Conservation (phyloP, 2,797 vertebrate species). For the Phrynocephalus forsythii region DNA sequence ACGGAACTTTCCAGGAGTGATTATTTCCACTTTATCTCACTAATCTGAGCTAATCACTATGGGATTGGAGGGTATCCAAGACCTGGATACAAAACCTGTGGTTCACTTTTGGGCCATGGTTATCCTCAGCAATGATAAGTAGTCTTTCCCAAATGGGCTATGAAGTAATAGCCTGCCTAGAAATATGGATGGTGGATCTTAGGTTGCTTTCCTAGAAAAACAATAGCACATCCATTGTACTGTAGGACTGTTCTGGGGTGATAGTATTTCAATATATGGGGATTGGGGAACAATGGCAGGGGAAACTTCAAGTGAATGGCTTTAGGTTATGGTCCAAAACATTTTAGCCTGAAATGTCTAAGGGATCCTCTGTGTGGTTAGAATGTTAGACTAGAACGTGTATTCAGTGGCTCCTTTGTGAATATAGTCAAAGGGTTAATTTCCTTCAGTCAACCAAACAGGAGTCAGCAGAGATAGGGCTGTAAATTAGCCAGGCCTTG, state of each 20-base stretch:
- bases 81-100: constrained; percentile 1
- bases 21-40: constrained; percentile 34
- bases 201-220: background rate
- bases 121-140: background rate
- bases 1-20: constrained; percentile 5
- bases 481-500: no score
- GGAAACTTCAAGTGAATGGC: background rate
- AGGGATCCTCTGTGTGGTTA: no score
- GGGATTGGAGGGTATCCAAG: background rate
- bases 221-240: no score
- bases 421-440: background rate
- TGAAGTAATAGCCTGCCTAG: background rate
- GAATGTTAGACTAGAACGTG: background rate
- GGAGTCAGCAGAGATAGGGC: no score
- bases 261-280: background rate
- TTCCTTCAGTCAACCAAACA: no score
- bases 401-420: background rate
- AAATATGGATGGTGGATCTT: background rate
- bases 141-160: background rate
- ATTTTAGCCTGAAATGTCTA: background rate
- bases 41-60: constrained; percentile 9
- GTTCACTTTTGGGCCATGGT: background rate
- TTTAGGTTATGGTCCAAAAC: background rate
- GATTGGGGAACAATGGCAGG: background rate
- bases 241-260: background rate